Conservation (phyloP, 1,140 invertebrate species). For the Heliconius congener region DNA sequence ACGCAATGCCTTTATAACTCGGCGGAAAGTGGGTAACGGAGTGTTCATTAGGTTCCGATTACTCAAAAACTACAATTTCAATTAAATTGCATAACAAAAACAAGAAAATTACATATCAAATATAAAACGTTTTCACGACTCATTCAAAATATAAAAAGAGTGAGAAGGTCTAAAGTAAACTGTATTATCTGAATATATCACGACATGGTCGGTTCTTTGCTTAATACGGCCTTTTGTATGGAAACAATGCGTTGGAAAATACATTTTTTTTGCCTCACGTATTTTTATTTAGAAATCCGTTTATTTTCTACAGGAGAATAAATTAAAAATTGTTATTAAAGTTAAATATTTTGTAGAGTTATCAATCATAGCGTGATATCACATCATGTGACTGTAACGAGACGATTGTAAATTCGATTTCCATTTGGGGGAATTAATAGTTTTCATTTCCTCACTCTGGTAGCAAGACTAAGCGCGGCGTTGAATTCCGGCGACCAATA, state of each 20-base stretch:
- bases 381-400: background rate
- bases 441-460: too few species aligned
- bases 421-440: too few species aligned
- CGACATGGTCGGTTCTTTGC: background rate
- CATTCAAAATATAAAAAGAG: background rate
- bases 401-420: too few species aligned
- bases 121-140: background rate
- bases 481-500: background rate
- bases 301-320: background rate
- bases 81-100: too few species aligned
- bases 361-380: too few species aligned
- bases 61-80: too few species aligned
- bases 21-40: too few species aligned
- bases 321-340: too few species aligned
- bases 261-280: background rate
- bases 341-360: too few species aligned
- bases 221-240: constrained; percentile 13
- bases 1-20: too few species aligned
- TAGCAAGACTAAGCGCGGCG: background rate
- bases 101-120: background rate
- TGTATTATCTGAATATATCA: constrained; percentile 27
- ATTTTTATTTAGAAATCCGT: constrained; percentile 13
- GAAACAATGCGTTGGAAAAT: constrained; percentile 17
- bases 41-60: too few species aligned
- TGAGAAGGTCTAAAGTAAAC: constrained; percentile 13